These are phyloP conservation scores for Apostichopus leukothele DNA, from an alignment of 53 echinoderm and acorn worm genomes.

Conservation along the genomic window DNA sequence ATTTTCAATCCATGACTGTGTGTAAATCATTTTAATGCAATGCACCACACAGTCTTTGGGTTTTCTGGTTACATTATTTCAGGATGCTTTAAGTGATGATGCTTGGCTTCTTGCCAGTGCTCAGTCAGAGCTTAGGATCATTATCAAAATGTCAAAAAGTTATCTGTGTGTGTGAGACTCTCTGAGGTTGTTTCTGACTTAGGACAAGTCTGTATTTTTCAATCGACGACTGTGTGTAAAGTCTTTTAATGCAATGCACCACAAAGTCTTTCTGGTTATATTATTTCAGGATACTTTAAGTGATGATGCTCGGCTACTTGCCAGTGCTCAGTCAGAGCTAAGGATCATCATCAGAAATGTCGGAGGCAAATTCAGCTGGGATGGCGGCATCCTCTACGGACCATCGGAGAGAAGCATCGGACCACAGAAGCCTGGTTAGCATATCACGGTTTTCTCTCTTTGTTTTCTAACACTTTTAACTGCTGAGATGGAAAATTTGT, in stretches of 20 bases:
- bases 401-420: constrained; percentile 55
- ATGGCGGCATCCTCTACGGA: constrained; percentile 81
- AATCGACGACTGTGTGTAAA: too few species aligned
- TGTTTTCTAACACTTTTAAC: too few species aligned
- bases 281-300: not conserved
- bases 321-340: constrained; percentile 72
- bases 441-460: not conserved
- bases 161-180: too few species aligned
- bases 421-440: constrained; percentile 55
- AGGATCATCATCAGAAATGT: constrained; percentile 77
- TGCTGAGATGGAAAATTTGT: too few species aligned
- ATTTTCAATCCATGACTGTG: too few species aligned
- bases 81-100: constrained; percentile 38
- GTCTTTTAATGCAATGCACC: too few species aligned
- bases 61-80: not conserved
- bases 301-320: constrained; percentile 56
- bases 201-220: too few species aligned
- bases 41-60: too few species aligned
- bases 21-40: too few species aligned
- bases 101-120: constrained; percentile 60
- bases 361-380: constrained; percentile 89
- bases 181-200: too few species aligned
- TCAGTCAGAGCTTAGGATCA: constrained; percentile 74
- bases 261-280: not conserved
- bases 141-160: constrained; percentile 69